phyloP scores from a whole-genome alignment of 2,797 vertebrate genomes.

The Lophius americanus region DNA sequence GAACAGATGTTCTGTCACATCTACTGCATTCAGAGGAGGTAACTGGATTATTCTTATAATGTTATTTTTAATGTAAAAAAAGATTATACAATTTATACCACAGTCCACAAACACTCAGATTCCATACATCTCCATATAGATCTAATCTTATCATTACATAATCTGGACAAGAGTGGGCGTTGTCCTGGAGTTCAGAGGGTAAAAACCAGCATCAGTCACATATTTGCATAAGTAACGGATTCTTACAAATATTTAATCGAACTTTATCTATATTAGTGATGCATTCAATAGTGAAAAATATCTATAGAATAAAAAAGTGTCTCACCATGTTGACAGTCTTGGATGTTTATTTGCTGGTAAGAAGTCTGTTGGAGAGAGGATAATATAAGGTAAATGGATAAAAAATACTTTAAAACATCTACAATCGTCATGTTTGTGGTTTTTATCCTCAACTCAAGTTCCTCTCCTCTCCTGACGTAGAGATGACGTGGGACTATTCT shows the following conservation, averaged over 20 bases:
- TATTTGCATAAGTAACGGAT: conserved; percentile 73
- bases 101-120: neutral
- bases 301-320: conserved; percentile 7
- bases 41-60: too few species aligned
- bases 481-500: neutral
- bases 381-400: neutral
- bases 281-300: neutral
- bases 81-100: neutral
- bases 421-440: rapidly evolving
- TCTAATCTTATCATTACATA: conserved; percentile 18
- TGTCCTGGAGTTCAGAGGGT: conserved; percentile 30
- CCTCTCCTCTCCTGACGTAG: neutral
- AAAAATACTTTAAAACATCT: neutral
- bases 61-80: neutral
- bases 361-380: conserved; percentile 37
- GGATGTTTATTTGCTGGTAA: conserved; percentile 4
- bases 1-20: conserved; percentile 3
- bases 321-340: conserved; percentile 70
- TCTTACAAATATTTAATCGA: neutral
- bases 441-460: neutral
- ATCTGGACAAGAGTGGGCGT: conserved; percentile 56
- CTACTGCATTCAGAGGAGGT: neutral
- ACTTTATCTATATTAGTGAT: neutral
- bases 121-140: neutral
- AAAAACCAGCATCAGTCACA: conserved; percentile 25